These are phyloP conservation scores for Leucoma salicis DNA, from an alignment of 2,888 invertebrate species.

Conservation along the genomic window DNA sequence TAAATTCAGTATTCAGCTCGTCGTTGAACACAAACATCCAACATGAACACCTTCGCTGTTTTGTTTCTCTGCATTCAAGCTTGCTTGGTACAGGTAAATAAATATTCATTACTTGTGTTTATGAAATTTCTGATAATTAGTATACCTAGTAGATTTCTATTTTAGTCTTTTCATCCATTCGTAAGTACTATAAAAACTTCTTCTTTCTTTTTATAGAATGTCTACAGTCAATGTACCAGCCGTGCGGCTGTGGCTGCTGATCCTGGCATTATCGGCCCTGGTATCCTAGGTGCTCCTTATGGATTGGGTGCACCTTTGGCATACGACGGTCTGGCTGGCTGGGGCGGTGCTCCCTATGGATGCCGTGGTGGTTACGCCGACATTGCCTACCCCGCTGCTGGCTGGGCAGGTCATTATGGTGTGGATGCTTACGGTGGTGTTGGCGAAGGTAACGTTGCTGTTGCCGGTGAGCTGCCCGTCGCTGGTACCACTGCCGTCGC, in stretches of 20 bases:
- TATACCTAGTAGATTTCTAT: too few relatives aligned
- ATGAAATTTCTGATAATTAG: too few relatives aligned
- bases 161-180: too few relatives aligned
- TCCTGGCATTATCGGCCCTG: neutral
- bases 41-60: slow-evolving; percentile 38
- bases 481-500: slow-evolving; percentile 12
- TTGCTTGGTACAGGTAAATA: slow-evolving; percentile 6
- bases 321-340: neutral
- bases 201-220: neutral
- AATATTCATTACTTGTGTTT: too few relatives aligned
- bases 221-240: neutral
- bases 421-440: slow-evolving; percentile 7
- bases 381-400: neutral
- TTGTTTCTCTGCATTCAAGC: slow-evolving; percentile 39
- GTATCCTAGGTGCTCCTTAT: neutral
- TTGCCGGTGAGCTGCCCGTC: slow-evolving; percentile 21
- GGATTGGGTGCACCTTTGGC: neutral
- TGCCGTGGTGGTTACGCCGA: neutral
- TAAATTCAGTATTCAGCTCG: too few relatives aligned
- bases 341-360: neutral
- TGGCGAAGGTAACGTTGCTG: slow-evolving; percentile 21
- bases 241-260: neutral
- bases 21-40: slow-evolving; percentile 14
- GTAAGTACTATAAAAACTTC: too few relatives aligned
- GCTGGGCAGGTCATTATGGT: too few relatives aligned